These are phyloP conservation scores for Chunga burmeisteri DNA, from an alignment of 2,113 vertebrate genomes.

Conservation along the genomic window DNA sequence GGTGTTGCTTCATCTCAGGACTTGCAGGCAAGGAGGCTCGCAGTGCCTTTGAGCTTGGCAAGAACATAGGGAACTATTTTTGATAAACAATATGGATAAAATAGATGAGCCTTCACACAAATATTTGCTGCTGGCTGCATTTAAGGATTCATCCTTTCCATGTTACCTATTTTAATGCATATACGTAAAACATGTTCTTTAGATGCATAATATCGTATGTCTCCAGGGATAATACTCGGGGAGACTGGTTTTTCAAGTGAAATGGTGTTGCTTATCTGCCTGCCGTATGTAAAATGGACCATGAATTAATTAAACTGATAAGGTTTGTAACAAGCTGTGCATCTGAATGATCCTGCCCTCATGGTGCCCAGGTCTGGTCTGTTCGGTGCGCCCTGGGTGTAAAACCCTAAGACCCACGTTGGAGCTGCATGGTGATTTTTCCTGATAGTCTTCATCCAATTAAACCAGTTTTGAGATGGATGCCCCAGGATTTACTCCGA, in stretches of 20 bases:
- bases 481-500: not conserved
- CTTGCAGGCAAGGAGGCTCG: not conserved
- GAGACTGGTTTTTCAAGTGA: not conserved
- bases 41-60: not conserved
- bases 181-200: not conserved
- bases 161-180: not conserved
- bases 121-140: not conserved
- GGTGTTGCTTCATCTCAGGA: not conserved
- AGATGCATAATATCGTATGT: not conserved
- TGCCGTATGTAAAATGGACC: not conserved
- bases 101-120: not conserved
- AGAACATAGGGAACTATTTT: not conserved
- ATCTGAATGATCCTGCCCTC: not conserved
- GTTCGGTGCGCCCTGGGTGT: not conserved
- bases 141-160: not conserved
- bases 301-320: not conserved
- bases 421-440: not conserved
- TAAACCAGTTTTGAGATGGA: not conserved
- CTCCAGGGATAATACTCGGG: not conserved
- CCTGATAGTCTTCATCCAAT: not conserved
- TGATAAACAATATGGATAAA: not conserved
- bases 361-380: rapidly evolving
- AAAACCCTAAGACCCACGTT: not conserved
- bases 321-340: not conserved
- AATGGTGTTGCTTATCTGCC: not conserved